Conservation (phyloP, 2,797 vertebrate species). For the Rhadinocentrus ornatus region DNA sequence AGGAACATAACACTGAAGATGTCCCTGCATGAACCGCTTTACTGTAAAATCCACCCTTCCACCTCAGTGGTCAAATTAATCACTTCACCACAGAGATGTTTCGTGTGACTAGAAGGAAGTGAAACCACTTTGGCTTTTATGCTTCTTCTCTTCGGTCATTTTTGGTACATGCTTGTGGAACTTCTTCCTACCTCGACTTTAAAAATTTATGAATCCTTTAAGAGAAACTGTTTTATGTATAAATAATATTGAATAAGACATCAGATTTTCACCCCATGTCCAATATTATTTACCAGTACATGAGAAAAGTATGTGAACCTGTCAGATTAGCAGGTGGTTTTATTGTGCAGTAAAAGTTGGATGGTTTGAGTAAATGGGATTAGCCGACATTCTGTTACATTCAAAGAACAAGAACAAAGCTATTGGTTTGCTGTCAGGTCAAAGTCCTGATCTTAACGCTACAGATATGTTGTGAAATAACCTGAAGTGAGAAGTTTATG, state of each 20-base stretch:
- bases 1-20: not conserved
- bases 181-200: not conserved
- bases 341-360: no score
- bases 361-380: no score
- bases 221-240: not conserved
- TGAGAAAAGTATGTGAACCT: no score
- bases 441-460: not conserved
- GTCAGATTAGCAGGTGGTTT: no score
- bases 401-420: no score
- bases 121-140: constrained; percentile 21
- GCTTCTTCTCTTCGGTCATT: constrained; percentile 35
- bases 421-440: not conserved
- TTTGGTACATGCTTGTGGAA: not conserved
- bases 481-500: not conserved
- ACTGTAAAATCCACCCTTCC: not conserved
- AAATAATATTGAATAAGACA: not conserved
- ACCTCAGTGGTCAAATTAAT: not conserved
- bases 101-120: constrained; percentile 16
- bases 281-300: not conserved
- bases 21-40: not conserved
- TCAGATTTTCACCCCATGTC: not conserved
- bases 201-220: not conserved
- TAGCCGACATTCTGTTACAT: no score
- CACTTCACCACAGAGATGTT: not conserved
- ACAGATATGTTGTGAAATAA: not conserved